Evolutionary conservation across 2,888 invertebrate genomes (phyloP), one percentile per base, ranked within the genome.

Genomic region (Tetropium fuscum): DNA sequence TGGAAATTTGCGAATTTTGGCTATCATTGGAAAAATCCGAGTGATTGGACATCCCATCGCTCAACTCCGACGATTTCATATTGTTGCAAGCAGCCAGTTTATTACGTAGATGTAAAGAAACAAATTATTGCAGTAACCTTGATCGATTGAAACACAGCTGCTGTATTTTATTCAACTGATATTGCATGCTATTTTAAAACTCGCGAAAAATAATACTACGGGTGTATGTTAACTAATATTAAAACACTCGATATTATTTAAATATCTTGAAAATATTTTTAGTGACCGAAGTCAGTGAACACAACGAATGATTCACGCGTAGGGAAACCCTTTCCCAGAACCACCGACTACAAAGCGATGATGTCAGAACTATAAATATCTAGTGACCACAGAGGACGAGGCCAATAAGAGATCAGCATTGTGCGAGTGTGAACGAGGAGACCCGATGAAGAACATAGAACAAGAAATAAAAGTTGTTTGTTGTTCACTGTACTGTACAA

Each of bases 321-420:
- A 76, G 80, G 81, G 78, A 80, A 79, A 78, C 79, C 81, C 80
- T 81, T 80, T 80, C 79, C 72, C 62, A 78, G 79, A 81, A 81
- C 78, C 78, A 79, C 79, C 75, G 77, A 73, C 76, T 74, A 36
- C 53, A 64, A 61, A 49, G 49, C 58, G 43, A 62, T 79, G 80
- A 81, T 80, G 80, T 82, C 81, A 82, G 71, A 73, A 75, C 75
- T 79, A 79, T 78, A 79, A 80, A 80, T 81, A 80, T 61, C 71
- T 68, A 66, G 63, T 75, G 78, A 76, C 68, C 60, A 63, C 65
- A 58, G 61, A 25, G 27, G 13, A 10, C 20, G n/a, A 16, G 11
- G n/a, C 55, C 38, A 36, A 36, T 55, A 6, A 32, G 4, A 36
- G 32, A 32, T 25, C 8, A 1, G 27, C 8, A 3, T 25, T 6